A percentile compares a stretch with the other conserved stretches of the same genome.
phyloP scores from a whole-genome alignment of 1,140 invertebrate species.

The Archivesica marissinica region DNA sequence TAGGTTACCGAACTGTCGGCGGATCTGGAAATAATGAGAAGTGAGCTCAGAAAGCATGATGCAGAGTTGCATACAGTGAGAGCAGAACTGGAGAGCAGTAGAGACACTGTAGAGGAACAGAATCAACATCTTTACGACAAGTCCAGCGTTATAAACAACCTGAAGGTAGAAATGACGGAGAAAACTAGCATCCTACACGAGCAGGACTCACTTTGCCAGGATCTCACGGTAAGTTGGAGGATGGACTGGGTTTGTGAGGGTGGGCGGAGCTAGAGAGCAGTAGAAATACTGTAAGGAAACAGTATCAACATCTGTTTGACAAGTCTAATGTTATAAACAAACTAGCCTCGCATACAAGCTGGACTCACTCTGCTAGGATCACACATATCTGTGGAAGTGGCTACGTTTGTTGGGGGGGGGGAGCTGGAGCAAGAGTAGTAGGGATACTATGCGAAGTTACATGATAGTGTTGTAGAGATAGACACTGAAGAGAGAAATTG shows the following conservation, averaged over 20 bases:
- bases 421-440: too few relatives aligned
- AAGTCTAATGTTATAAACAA: background rate
- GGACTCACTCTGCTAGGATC: background rate
- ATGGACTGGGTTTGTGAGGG: background rate
- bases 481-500: too few relatives aligned
- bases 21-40: background rate
- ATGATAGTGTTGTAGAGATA: too few relatives aligned
- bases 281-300: background rate
- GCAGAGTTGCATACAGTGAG: background rate
- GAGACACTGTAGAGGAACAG: slow-evolving; percentile 24
- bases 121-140: slow-evolving; percentile 19
- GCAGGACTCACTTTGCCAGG: slow-evolving; percentile 3
- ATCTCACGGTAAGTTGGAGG: slow-evolving; percentile 3
- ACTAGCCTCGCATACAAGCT: background rate
- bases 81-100: background rate
- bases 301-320: background rate
- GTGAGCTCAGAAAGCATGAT: background rate
- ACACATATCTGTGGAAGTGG: too few relatives aligned
- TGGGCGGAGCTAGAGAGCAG: background rate
- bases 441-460: too few relatives aligned
- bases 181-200: slow-evolving; percentile 7
- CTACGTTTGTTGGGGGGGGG: too few relatives aligned
- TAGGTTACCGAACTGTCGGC: slow-evolving; percentile 12
- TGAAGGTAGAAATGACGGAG: background rate
- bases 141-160: background rate